Evolutionary conservation across 2,113 vertebrate species (phyloP).

Genomic region (Leuciscus idus): DNA sequence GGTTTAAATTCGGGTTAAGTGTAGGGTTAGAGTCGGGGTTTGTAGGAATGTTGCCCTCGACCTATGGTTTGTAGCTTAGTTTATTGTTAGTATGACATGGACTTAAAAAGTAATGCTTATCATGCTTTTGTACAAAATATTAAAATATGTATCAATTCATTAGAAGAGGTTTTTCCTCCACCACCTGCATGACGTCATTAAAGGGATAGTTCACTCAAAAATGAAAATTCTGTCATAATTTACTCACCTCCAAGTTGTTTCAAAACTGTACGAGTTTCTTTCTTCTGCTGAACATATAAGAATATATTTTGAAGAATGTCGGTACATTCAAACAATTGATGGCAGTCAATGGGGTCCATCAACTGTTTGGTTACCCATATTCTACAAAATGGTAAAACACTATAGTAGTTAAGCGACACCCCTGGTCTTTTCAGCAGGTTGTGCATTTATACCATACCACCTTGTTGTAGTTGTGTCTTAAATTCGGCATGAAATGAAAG

Average conservation of each 20-base stretch:
- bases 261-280: too few relatives aligned
- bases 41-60: not conserved
- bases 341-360: too few relatives aligned
- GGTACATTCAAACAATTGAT: too few relatives aligned
- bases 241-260: too few relatives aligned
- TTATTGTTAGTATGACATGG: not conserved
- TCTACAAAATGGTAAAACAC: not conserved
- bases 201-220: too few relatives aligned
- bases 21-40: not conserved
- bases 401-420: not conserved
- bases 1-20: not conserved
- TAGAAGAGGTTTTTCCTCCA: not conserved
- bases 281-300: too few relatives aligned
- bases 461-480: not conserved
- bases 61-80: not conserved
- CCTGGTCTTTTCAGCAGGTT: not conserved
- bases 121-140: not conserved
- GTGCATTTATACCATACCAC: too few relatives aligned
- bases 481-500: too few relatives aligned
- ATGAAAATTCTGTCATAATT: too few relatives aligned
- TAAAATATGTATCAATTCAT: not conserved
- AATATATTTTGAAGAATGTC: too few relatives aligned
- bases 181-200: not conserved
- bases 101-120: not conserved
- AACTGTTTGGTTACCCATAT: too few relatives aligned